These are phyloP conservation scores for Apostichopus japonicus DNA, from an alignment of 35 echinoderm and acorn worm genomes.

Conservation along the genomic window DNA sequence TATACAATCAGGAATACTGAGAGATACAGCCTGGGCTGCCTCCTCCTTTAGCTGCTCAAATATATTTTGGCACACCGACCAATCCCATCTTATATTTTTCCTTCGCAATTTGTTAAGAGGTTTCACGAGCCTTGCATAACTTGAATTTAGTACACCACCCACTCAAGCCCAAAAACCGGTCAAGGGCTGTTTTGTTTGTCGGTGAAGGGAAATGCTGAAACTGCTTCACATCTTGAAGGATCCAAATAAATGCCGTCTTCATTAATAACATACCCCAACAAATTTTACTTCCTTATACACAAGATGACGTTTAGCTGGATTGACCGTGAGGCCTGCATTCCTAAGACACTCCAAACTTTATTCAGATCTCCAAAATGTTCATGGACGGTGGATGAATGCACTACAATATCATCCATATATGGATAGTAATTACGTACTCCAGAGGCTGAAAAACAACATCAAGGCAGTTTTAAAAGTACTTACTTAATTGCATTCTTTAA, in stretches of 20 bases:
- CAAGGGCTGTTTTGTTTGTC: too few species aligned
- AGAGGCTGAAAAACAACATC: conserved; percentile 23
- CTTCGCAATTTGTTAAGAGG: too few species aligned
- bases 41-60: conserved; percentile 8
- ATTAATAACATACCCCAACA: neutral
- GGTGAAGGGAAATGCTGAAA: neutral
- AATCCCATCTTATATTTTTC: neutral
- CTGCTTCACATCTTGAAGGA: neutral
- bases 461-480: neutral
- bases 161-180: neutral
- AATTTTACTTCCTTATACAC: neutral
- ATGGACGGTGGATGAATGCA: neutral
- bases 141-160: neutral
- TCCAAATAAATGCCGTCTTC: neutral
- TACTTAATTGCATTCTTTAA: conserved; percentile 4
- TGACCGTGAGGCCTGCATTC: neutral
- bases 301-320: conserved; percentile 7
- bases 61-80: neutral
- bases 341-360: neutral
- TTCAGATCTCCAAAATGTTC: neutral
- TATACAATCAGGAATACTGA: conserved; percentile 39
- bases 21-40: neutral
- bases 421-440: neutral
- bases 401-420: conserved; percentile 29
- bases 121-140: too few species aligned